phyloP scores from a whole-genome alignment of 2,797 vertebrate species.

The Neostethus bicornis region DNA sequence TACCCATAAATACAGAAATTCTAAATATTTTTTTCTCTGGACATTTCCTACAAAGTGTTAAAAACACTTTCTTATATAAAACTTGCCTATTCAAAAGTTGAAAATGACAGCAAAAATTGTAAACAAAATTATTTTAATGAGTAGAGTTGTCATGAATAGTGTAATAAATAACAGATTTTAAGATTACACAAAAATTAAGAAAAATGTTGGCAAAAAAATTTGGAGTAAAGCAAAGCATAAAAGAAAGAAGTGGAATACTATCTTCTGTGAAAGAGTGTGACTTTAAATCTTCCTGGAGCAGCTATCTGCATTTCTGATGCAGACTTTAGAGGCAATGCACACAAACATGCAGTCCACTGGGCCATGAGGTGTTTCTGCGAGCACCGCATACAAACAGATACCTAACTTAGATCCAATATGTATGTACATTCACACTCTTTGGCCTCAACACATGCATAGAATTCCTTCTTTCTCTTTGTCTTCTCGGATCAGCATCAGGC shows the following conservation, averaged over 20 bases:
- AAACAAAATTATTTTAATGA: too few species aligned
- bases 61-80: too few species aligned
- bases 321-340: constrained; percentile 30
- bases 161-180: too few species aligned
- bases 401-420: constrained; percentile 11
- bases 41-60: too few species aligned
- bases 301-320: constrained; percentile 16
- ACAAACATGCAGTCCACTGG: constrained; percentile 15
- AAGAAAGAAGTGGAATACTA: not conserved
- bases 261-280: not conserved
- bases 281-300: not conserved
- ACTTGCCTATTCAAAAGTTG: too few species aligned
- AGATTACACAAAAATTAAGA: too few species aligned
- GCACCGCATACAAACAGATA: constrained; percentile 20
- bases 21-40: too few species aligned
- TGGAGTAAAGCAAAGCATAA: not conserved
- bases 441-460: constrained; percentile 12
- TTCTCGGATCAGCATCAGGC: constrained; percentile 41
- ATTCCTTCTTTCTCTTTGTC: constrained; percentile 42
- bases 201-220: too few species aligned
- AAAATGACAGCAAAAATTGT: too few species aligned
- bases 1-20: too few species aligned
- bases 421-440: constrained; percentile 11
- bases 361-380: constrained; percentile 31
- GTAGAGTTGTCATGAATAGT: too few species aligned